These are phyloP conservation scores for Aporophyla lueneburgensis DNA, from an alignment of 2,888 invertebrate species.

Conservation along the genomic window DNA sequence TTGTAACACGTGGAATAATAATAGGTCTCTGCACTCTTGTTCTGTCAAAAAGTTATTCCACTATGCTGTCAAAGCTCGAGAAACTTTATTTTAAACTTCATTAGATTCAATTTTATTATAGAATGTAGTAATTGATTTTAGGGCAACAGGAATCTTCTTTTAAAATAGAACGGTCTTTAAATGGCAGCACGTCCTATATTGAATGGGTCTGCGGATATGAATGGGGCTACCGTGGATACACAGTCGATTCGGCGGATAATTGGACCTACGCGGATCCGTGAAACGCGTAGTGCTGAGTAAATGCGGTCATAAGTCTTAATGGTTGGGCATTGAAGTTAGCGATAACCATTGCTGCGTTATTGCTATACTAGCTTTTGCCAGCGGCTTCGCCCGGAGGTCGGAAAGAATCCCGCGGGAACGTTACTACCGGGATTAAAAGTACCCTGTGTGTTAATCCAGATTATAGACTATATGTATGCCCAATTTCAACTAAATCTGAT, in stretches of 20 bases:
- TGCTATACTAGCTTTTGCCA: no score
- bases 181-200: slow-evolving; percentile 48
- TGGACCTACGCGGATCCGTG: slow-evolving; percentile 71
- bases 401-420: no score
- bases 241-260: slow-evolving; percentile 72
- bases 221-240: slow-evolving; percentile 62
- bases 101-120: slow-evolving; percentile 9
- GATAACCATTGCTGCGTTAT: slow-evolving; percentile 3
- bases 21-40: no score
- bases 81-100: no score
- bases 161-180: slow-evolving; percentile 33
- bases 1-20: no score
- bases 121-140: slow-evolving; percentile 15
- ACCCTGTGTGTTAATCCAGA: no score
- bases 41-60: no score
- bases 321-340: slow-evolving; percentile 44
- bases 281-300: slow-evolving; percentile 61
- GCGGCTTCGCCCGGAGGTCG: no score
- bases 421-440: no score
- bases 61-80: no score
- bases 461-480: no score
- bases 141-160: slow-evolving; percentile 3
- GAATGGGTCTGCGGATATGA: slow-evolving; percentile 62
- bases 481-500: no score
- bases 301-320: slow-evolving; percentile 65